These are phyloP conservation scores for Pelobates cultripes DNA, from an alignment of 2,797 vertebrate species.

Conservation along the genomic window DNA sequence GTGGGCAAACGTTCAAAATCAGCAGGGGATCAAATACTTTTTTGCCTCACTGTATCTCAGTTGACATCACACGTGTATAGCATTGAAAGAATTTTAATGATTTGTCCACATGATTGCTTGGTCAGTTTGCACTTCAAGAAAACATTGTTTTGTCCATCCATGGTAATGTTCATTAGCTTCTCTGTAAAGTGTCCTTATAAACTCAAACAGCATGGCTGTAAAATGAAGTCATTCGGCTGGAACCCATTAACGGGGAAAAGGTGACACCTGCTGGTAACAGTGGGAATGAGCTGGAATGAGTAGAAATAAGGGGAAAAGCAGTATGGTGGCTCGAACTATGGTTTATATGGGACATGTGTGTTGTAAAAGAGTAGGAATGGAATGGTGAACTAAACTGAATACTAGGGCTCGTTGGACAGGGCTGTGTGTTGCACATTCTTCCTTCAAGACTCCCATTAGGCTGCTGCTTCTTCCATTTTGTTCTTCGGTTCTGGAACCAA, in stretches of 20 bases:
- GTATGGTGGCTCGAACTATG: slow-evolving; percentile 59
- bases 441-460: slow-evolving; percentile 63
- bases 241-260: slow-evolving; percentile 82
- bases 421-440: slow-evolving; percentile 66
- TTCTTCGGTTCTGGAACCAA: slow-evolving; percentile 98
- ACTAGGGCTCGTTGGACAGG: slow-evolving; percentile 63
- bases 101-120: too few relatives aligned
- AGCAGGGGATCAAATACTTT: too few relatives aligned
- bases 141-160: too few relatives aligned
- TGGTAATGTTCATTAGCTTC: too few relatives aligned
- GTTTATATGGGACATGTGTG: slow-evolving; percentile 22
- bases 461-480: slow-evolving; percentile 98
- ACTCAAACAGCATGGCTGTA: slow-evolving; percentile 75
- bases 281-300: slow-evolving; percentile 58
- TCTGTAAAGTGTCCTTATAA: too few relatives aligned
- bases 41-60: too few relatives aligned
- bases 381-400: slow-evolving; percentile 82
- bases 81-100: too few relatives aligned
- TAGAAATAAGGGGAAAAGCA: slow-evolving; percentile 74
- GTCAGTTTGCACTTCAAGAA: too few relatives aligned
- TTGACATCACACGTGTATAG: too few relatives aligned
- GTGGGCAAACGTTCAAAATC: too few relatives aligned
- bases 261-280: slow-evolving; percentile 73
- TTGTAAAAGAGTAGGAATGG: slow-evolving; percentile 73
- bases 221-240: slow-evolving; percentile 84